phyloP scores from a whole-genome alignment of 2,888 invertebrate genomes.

The Nomada lathburiana region DNA sequence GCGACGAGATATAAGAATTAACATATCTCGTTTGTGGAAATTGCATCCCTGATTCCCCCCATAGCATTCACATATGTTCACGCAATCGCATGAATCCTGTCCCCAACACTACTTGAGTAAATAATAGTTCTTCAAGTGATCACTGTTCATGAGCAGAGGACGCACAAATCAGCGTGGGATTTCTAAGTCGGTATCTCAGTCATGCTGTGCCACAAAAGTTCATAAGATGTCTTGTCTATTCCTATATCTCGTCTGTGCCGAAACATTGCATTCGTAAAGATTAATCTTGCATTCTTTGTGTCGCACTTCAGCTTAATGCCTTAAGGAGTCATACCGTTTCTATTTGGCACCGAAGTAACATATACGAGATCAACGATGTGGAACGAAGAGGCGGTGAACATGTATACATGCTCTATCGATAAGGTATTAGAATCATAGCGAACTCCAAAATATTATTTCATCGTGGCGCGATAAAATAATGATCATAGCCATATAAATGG shows the following conservation, averaged over 20 bases:
- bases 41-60: too few relatives aligned
- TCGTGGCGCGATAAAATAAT: too few relatives aligned
- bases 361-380: slow-evolving; percentile 29
- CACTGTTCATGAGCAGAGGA: too few relatives aligned
- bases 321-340: slow-evolving; percentile 10
- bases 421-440: slow-evolving; percentile 3
- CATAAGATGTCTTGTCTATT: background rate
- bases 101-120: too few relatives aligned
- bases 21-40: too few relatives aligned
- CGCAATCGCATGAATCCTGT: too few relatives aligned
- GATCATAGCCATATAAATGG: background rate
- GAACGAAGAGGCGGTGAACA: slow-evolving; percentile 23
- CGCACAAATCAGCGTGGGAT: background rate
- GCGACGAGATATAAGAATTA: too few relatives aligned
- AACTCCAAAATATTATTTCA: slow-evolving; percentile 6
- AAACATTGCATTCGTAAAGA: background rate
- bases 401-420: slow-evolving; percentile 3
- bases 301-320: slow-evolving; percentile 16
- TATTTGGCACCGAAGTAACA: slow-evolving; percentile 7
- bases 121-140: too few relatives aligned
- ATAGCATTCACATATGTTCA: too few relatives aligned
- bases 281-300: slow-evolving; percentile 30
- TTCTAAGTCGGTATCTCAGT: too few relatives aligned
- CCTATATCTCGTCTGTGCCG: slow-evolving; percentile 10
- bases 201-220: too few relatives aligned